A percentile compares a stretch with the other conserved stretches of the same genome.
phyloP scores from a whole-genome alignment of 2,797 vertebrate species.

The Mus spretus region DNA sequence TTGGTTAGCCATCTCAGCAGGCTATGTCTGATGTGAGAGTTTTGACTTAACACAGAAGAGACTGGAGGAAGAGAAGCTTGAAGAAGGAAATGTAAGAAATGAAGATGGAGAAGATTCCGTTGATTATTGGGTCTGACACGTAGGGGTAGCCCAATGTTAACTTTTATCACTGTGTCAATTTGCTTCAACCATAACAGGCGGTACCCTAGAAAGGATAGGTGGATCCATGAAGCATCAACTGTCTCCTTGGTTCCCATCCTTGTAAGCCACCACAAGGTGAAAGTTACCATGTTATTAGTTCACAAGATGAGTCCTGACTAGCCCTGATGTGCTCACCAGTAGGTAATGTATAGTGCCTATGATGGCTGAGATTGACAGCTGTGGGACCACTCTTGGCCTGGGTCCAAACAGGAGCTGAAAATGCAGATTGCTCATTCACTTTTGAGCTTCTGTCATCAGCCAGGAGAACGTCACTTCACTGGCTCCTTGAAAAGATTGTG shows the following conservation, averaged over 20 bases:
- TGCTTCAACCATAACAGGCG: not conserved
- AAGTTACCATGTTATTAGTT: not conserved
- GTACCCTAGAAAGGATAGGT: not conserved
- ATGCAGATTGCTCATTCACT: not conserved
- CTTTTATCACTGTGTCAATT: not conserved
- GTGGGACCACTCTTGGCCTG: not conserved
- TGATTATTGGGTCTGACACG: not conserved
- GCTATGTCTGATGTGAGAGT: not conserved
- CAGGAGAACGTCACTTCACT: rapidly evolving
- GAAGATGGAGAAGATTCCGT: not conserved
- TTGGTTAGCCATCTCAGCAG: not conserved
- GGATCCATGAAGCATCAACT: not conserved
- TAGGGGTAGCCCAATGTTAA: not conserved
- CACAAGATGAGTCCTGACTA: not conserved
- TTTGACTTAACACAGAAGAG: not conserved
- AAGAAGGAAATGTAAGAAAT: not conserved
- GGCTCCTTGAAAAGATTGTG: not conserved
- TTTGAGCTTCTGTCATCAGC: not conserved
- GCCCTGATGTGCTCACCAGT: not conserved
- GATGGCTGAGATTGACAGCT: not conserved
- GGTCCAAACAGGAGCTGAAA: not conserved
- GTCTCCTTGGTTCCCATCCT: not conserved
- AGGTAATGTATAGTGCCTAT: not conserved
- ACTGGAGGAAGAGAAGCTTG: not conserved
- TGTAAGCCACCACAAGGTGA: not conserved